Conservation (phyloP, 2,888 invertebrate species). For the Drosophila borealis region DNA sequence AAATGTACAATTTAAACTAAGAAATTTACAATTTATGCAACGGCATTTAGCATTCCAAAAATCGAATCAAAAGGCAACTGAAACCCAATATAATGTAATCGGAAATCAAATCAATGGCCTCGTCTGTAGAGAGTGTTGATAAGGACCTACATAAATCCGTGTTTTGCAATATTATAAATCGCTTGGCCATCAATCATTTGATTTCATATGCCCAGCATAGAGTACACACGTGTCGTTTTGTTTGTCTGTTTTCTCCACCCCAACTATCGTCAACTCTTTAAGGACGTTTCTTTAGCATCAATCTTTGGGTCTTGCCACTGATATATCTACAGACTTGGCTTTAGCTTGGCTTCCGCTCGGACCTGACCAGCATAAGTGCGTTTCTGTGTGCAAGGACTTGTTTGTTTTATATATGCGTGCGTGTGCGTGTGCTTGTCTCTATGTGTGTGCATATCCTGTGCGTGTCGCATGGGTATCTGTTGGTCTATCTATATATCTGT, state of each 20-base stretch:
- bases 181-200: slow-evolving; percentile 47
- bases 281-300: slow-evolving; percentile 52
- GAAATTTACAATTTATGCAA: too few species aligned
- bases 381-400: slow-evolving; percentile 55
- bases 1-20: too few species aligned
- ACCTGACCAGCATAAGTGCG: slow-evolving; percentile 59
- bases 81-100: slow-evolving; percentile 10
- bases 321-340: slow-evolving; percentile 37
- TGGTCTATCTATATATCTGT: slow-evolving; percentile 57
- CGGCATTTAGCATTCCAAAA: background rate
- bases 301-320: slow-evolving; percentile 60
- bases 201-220: slow-evolving; percentile 16
- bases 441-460: slow-evolving; percentile 61
- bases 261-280: slow-evolving; percentile 34
- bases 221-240: slow-evolving; percentile 33
- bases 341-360: slow-evolving; percentile 26
- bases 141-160: slow-evolving; percentile 24
- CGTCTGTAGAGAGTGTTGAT: slow-evolving; percentile 19
- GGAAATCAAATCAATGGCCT: slow-evolving; percentile 9
- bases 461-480: slow-evolving; percentile 61
- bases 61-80: background rate
- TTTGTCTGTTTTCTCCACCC: slow-evolving; percentile 1
- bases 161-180: slow-evolving; percentile 26
- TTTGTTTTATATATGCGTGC: slow-evolving; percentile 58
- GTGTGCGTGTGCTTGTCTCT: slow-evolving; percentile 18